Percentiles rank a stretch among this genome's conserved stretches.
Evolutionary conservation across 2,797 vertebrate species (phyloP).

Genomic region (Xenops minutus): DNA sequence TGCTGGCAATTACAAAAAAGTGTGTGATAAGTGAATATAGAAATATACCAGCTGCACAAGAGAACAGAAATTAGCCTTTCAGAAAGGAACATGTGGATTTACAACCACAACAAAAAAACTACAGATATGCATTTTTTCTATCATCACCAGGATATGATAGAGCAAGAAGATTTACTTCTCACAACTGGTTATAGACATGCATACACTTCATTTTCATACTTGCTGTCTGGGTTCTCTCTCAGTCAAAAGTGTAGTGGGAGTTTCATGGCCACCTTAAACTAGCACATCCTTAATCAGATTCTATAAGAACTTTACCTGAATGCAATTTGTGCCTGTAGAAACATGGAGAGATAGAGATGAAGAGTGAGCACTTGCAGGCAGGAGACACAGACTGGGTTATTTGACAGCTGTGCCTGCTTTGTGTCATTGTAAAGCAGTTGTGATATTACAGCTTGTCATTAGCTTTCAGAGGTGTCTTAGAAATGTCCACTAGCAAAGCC

Average conservation of each 20-base stretch:
- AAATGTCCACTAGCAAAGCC: background rate
- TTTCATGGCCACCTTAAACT: background rate
- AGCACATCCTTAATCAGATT: background rate
- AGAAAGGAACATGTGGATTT: background rate
- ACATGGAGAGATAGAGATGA: background rate
- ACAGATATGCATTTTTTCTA: background rate
- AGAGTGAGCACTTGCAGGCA: background rate
- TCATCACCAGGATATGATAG: background rate
- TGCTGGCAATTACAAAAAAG: background rate
- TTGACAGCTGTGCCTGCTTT: background rate
- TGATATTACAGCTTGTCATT: slow-evolving; percentile 1
- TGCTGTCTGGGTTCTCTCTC: background rate
- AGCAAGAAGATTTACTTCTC: background rate
- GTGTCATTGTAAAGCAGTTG: background rate
- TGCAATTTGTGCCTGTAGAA: background rate
- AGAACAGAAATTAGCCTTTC: background rate
- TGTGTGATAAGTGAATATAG: background rate
- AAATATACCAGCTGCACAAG: background rate
- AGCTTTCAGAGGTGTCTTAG: background rate
- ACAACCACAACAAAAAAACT: background rate
- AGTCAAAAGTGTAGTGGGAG: background rate
- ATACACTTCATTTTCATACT: background rate
- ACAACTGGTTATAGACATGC: background rate
- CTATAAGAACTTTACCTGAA: background rate
- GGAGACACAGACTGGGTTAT: background rate